Evolutionary conservation across 2,888 invertebrate species (phyloP).

Genomic region (Apodemia duryi): DNA sequence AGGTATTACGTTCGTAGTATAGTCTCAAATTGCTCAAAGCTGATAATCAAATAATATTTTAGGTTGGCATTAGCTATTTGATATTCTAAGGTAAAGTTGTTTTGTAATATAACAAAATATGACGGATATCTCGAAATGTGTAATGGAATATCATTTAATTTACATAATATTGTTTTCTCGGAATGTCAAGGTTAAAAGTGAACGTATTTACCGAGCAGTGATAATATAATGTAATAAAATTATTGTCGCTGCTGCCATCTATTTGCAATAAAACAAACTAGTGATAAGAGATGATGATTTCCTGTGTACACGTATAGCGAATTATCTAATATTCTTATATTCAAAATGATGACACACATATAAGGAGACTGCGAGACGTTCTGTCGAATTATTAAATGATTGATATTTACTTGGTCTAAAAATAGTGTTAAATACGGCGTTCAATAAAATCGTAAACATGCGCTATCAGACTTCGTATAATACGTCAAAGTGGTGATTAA

Average conservation of each 20-base stretch:
- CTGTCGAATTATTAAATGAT: constrained; percentile 13
- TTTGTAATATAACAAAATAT: constrained; percentile 1
- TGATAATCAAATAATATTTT: neutral
- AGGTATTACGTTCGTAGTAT: neutral
- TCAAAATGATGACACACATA: neutral
- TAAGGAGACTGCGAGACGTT: neutral
- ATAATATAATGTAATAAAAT: neutral
- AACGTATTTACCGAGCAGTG: constrained; percentile 25
- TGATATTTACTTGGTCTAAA: constrained; percentile 43
- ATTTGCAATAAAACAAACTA: neutral
- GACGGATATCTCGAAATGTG: constrained; percentile 9
- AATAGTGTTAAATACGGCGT: constrained; percentile 57
- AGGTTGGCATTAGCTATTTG: neutral
- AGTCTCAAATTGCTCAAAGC: neutral
- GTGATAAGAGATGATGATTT: constrained; percentile 7
- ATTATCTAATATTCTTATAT: neutral
- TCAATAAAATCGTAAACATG: constrained; percentile 70
- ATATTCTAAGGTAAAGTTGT: neutral
- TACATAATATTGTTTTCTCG: constrained; percentile 24
- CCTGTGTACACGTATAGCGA: neutral
- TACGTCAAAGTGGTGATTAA: constrained; percentile 30
- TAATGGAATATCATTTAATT: constrained; percentile 10
- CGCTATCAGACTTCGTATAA: constrained; percentile 49
- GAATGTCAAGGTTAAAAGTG: constrained; percentile 37
- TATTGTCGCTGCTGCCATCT: constrained; percentile 5